These are phyloP conservation scores for Scophthalmus maximus DNA, from an alignment of 2,113 vertebrate species.

Conservation along the genomic window DNA sequence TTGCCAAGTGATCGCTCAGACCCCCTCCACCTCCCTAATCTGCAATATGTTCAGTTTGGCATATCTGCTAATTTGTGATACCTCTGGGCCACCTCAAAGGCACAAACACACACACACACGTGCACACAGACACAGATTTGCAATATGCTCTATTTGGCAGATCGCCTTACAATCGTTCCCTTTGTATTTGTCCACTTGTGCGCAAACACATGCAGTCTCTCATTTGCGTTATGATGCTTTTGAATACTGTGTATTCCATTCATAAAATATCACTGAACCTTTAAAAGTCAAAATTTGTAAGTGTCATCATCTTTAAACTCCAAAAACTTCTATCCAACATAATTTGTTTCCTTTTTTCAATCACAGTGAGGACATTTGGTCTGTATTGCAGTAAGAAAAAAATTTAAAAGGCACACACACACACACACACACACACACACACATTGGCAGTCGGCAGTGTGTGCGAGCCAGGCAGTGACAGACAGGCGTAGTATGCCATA, in stretches of 20 bases:
- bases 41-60: conserved; percentile 77
- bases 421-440: conserved; percentile 6
- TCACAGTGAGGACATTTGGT: conserved; percentile 1
- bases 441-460: too few relatives aligned
- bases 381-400: background rate
- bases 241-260: conserved; percentile 26
- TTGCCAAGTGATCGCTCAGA: conserved; percentile 61
- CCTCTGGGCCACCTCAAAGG: conserved; percentile 55
- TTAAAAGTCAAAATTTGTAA: background rate
- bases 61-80: conserved; percentile 56
- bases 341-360: background rate
- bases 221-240: conserved; percentile 1
- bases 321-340: background rate
- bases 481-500: conserved; percentile 57
- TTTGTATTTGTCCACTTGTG: conserved; percentile 44
- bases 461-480: too few relatives aligned
- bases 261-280: conserved; percentile 6
- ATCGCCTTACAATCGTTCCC: conserved; percentile 45
- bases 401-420: conserved; percentile 2
- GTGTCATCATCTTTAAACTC: background rate
- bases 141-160: conserved; percentile 68
- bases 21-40: conserved; percentile 55
- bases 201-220: conserved; percentile 10
- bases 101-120: conserved; percentile 1
- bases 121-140: background rate